phyloP scores from a whole-genome alignment of 2,888 invertebrate species.

The Dorcus hopei region DNA sequence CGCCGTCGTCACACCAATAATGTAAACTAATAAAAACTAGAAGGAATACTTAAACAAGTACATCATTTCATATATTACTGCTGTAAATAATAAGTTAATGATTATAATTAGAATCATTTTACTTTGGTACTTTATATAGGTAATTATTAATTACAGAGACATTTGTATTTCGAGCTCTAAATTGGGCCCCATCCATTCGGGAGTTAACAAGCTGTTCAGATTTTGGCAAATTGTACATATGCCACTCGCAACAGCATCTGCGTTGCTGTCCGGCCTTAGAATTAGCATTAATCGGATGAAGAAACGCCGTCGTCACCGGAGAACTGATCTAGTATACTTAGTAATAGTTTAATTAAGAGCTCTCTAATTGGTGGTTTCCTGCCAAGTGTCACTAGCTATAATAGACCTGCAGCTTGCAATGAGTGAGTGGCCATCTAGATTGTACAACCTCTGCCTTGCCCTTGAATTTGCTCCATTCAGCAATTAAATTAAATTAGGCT shows the following conservation, averaged over 20 bases:
- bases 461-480: not conserved
- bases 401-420: conserved; percentile 29
- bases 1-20: too few relatives aligned
- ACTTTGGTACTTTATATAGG: too few relatives aligned
- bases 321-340: conserved; percentile 32
- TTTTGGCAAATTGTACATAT: conserved; percentile 41
- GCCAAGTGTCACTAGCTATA: conserved; percentile 35
- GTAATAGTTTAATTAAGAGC: conserved; percentile 38
- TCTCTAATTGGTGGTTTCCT: conserved; percentile 43
- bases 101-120: too few relatives aligned
- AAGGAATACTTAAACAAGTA: too few relatives aligned
- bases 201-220: conserved; percentile 43
- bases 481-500: conserved; percentile 2
- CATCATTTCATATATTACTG: too few relatives aligned
- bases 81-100: too few relatives aligned
- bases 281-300: conserved; percentile 4
- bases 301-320: conserved; percentile 18
- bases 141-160: too few relatives aligned
- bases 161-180: too few relatives aligned
- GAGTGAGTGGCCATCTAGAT: conserved; percentile 28
- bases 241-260: conserved; percentile 37
- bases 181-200: conserved; percentile 24
- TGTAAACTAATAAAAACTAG: too few relatives aligned
- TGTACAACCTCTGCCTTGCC: conserved; percentile 19
- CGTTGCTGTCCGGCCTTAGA: conserved; percentile 30